Percentiles rank a stretch among this genome's conserved stretches.
phyloP scores from a whole-genome alignment of 2,888 invertebrate species.

The Dione juno region DNA sequence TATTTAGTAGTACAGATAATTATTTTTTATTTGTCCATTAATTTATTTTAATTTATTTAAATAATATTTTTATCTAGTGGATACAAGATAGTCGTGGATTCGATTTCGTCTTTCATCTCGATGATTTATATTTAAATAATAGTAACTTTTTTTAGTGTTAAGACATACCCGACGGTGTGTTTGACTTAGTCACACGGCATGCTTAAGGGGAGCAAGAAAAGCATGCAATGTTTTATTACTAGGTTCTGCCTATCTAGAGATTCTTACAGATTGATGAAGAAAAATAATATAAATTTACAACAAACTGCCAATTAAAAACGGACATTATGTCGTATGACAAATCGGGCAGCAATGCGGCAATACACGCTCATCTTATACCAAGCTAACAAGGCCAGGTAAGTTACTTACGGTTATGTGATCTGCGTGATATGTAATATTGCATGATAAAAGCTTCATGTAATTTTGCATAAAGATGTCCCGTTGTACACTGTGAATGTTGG shows the following conservation, averaged over 20 bases:
- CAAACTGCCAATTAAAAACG: not conserved
- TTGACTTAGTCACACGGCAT: not conserved
- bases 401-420: constrained; percentile 52
- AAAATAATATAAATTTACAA: not conserved
- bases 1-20: no score
- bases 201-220: not conserved
- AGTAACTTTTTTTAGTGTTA: no score
- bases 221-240: not conserved
- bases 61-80: no score
- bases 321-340: constrained; percentile 16
- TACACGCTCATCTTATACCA: constrained; percentile 34
- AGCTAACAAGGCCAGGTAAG: constrained; percentile 42
- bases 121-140: no score
- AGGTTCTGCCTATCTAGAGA: not conserved
- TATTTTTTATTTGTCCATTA: no score
- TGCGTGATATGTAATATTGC: constrained; percentile 44
- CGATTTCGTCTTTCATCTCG: no score
- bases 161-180: no score
- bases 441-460: constrained; percentile 55
- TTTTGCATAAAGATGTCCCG: constrained; percentile 35
- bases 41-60: no score
- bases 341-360: constrained; percentile 32
- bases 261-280: not conserved
- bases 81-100: no score
- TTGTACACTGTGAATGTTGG: constrained; percentile 17